phyloP scores from a whole-genome alignment of 2,888 invertebrate species.

The Gandaritis pyraliata region DNA sequence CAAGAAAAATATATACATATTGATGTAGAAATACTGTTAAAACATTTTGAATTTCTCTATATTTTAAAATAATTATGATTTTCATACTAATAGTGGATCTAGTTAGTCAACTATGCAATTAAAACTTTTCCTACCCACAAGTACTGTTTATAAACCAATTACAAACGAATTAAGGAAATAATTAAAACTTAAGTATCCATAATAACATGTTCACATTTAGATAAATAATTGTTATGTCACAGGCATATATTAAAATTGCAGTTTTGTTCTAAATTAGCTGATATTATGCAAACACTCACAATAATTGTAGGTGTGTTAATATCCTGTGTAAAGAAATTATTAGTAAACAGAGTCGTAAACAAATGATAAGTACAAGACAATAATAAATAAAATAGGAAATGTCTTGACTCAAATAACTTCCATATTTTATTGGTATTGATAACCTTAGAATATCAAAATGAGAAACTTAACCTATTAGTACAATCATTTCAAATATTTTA shows the following conservation, averaged over 20 bases:
- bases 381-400: conserved; percentile 24
- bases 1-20: too few relatives aligned
- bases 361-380: conserved; percentile 23
- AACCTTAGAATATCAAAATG: conserved; percentile 13
- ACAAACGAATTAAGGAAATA: conserved; percentile 20
- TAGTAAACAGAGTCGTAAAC: conserved; percentile 35
- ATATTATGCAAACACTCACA: conserved; percentile 12
- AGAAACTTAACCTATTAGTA: neutral
- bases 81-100: conserved; percentile 2
- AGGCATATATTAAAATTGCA: conserved; percentile 24
- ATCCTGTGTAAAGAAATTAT: conserved; percentile 14
- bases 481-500: neutral
- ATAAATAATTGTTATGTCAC: conserved; percentile 25
- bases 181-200: conserved; percentile 13
- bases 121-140: conserved; percentile 2
- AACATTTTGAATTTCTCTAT: too few relatives aligned
- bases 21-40: too few relatives aligned
- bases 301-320: conserved; percentile 1
- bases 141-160: conserved; percentile 4
- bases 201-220: conserved; percentile 18
- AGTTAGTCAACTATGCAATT: conserved; percentile 1
- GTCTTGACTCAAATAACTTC: conserved; percentile 13
- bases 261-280: conserved; percentile 21
- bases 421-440: conserved; percentile 17
- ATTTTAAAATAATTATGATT: too few relatives aligned